Conservation (phyloP, 2,113 vertebrate genomes). For the Esox niger region DNA sequence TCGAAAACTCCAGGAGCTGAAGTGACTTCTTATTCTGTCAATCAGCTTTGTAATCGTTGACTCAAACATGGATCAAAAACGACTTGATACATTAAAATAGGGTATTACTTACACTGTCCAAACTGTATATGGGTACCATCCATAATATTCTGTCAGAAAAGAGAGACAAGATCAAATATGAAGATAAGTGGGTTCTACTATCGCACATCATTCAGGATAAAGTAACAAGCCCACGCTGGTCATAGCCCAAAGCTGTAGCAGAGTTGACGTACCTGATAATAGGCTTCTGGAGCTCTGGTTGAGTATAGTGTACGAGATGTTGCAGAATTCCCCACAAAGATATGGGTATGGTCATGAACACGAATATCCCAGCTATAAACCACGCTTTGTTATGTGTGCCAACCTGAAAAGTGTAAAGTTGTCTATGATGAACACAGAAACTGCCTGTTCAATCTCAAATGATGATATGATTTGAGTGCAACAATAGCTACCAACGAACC, state of each 20-base stretch:
- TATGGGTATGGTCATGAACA: conserved; percentile 94
- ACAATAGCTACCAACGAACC: conserved; percentile 73
- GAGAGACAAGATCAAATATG: conserved; percentile 5
- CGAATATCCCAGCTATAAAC: conserved; percentile 97
- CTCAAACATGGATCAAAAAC: background rate
- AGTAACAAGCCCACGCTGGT: background rate
- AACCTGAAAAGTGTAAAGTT: conserved; percentile 70
- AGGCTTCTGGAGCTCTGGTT: conserved; percentile 95
- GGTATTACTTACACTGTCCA: conserved; percentile 93
- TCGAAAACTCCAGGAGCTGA: background rate
- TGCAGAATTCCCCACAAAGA: conserved; percentile 97
- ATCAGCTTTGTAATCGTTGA: background rate
- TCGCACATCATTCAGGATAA: background rate
- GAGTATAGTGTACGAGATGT: conserved; percentile 95
- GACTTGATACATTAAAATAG: background rate
- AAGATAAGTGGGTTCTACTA: background rate
- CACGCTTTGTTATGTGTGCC: conserved; percentile 92
- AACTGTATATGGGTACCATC: conserved; percentile 99
- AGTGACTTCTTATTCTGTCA: background rate
- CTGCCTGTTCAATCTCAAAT: background rate
- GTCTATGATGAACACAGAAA: background rate
- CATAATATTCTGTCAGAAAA: conserved; percentile 86
- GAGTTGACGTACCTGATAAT: conserved; percentile 87
- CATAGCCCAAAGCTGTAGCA: background rate
- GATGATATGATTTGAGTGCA: background rate